Evolutionary conservation across 2,888 invertebrate species (phyloP).

Genomic region (Leptinotarsa tumamoca): DNA sequence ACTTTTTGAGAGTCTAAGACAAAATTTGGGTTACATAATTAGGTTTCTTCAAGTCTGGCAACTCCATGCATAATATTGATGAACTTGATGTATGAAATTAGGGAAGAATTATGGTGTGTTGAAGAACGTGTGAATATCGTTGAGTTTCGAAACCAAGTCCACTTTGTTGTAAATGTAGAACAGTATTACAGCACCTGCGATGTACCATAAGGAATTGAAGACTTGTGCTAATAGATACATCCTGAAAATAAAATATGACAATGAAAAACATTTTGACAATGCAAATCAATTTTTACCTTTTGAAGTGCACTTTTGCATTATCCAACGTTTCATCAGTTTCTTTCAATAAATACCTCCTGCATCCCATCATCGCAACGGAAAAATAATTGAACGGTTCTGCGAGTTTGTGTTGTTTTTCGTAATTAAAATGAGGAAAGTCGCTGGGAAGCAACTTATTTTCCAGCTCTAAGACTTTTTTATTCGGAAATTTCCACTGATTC

Average conservation of each 20-base stretch:
- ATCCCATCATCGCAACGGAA: slow-evolving; percentile 71
- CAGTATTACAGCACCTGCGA: slow-evolving; percentile 29
- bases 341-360: slow-evolving; percentile 75
- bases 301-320: slow-evolving; percentile 68
- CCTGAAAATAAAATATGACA: slow-evolving; percentile 39
- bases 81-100: no score
- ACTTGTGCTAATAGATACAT: slow-evolving; percentile 43
- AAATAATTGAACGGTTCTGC: slow-evolving; percentile 70
- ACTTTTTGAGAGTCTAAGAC: no score
- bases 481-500: slow-evolving; percentile 83
- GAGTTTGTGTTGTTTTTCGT: slow-evolving; percentile 65
- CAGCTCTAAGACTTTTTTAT: slow-evolving; percentile 71
- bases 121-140: neutral
- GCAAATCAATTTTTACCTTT: slow-evolving; percentile 66
- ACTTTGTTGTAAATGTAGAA: slow-evolving; percentile 26
- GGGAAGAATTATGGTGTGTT: neutral
- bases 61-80: no score
- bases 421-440: slow-evolving; percentile 70
- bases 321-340: slow-evolving; percentile 68
- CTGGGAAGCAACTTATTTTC: slow-evolving; percentile 60
- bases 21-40: no score
- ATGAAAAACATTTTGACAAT: no score
- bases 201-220: slow-evolving; percentile 40
- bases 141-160: slow-evolving; percentile 1
- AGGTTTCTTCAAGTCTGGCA: no score